Base-by-base conservation (phyloP, 2,113 vertebrate genomes). In the Mustela lutreola region DNA sequence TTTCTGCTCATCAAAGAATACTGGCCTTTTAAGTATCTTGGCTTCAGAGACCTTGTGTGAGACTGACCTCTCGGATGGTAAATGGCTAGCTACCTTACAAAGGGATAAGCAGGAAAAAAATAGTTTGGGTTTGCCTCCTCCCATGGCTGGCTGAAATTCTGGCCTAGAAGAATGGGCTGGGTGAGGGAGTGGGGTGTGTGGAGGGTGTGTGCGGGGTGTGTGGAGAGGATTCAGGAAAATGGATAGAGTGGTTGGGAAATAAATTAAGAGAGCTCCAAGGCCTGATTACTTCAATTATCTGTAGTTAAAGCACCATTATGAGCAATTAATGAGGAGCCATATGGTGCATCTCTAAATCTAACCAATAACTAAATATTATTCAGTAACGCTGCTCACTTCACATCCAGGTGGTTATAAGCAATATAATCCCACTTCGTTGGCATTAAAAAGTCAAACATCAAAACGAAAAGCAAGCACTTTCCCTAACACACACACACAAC, bases 301-400 rank as follows among this genome's bases (percentile, higher is more conserved):
- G 86, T 89, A 97, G 63, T 93, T 93, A 96, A 95, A 82, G 83
- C 42, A 80, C 89, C 86, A 19, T 97, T 94, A 97, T 63, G 71
- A 97, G 81, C 95, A 90, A 95, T 95, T 97, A 97, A 97, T 94
- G 96, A 93, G 53, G 39, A 91, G 81, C 95, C 96, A 97, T 94
- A 91, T 98, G 97, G 97, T 63, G 89, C 7, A 7, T 91, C 65
- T 85, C 76, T 71, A 67, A 85, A 50, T 91, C 60, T 86, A 89
- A 83, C 78, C 8, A 42, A 24, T 73, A 62, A 73, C 65, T 95
- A 39, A n/a, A 26, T 86, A 67, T 88, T 94, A 71, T 78, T 97
- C 48, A 73, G 53, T 24, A 79, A 95, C 31, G 3, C 71, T 28
- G n/a, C 60, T 95, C 79, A 75, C 22, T 65, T 76, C 60, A 79